A percentile compares a stretch with the other conserved stretches of the same genome.
These are phyloP conservation scores for Coptotermes formosanus DNA, from an alignment of 1,140 invertebrate genomes.

Conservation along the genomic window DNA sequence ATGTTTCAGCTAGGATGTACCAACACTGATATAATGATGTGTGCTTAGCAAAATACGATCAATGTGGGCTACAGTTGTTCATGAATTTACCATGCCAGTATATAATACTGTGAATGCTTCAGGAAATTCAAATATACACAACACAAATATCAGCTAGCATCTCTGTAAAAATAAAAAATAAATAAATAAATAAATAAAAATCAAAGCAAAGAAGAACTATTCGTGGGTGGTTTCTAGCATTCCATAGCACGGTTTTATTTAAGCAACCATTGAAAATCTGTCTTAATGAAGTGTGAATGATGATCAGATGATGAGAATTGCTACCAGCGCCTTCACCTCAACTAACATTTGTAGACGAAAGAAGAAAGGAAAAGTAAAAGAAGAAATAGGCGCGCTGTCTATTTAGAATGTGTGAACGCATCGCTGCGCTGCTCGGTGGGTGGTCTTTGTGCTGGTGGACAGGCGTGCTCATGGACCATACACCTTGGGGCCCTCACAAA, in stretches of 20 bases:
- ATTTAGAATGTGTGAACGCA: constrained; percentile 18
- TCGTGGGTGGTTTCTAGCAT: constrained; percentile 4
- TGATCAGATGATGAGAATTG: constrained; percentile 7
- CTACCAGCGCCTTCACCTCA: neutral
- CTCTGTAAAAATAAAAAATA: no score
- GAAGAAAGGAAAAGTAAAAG: neutral
- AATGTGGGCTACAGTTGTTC: no score
- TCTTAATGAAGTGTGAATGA: constrained; percentile 16
- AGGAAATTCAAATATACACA: neutral
- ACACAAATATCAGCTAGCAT: neutral
- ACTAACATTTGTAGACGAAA: neutral
- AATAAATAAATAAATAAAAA: neutral
- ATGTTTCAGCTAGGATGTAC: no score
- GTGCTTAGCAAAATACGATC: no score
- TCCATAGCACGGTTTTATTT: neutral
- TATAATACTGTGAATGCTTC: neutral
- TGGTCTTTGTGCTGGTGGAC: neutral
- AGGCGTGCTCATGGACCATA: neutral
- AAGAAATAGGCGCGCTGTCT: neutral
- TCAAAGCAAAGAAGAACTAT: neutral
- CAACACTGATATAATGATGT: no score
- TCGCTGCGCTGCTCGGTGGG: neutral
- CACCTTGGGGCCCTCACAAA: neutral
- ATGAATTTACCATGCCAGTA: neutral
- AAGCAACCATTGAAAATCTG: constrained; percentile 4